Percentiles rank a stretch among this genome's conserved stretches.
Evolutionary conservation across 2,797 vertebrate genomes (phyloP).

Genomic region (Alectoris magna): DNA sequence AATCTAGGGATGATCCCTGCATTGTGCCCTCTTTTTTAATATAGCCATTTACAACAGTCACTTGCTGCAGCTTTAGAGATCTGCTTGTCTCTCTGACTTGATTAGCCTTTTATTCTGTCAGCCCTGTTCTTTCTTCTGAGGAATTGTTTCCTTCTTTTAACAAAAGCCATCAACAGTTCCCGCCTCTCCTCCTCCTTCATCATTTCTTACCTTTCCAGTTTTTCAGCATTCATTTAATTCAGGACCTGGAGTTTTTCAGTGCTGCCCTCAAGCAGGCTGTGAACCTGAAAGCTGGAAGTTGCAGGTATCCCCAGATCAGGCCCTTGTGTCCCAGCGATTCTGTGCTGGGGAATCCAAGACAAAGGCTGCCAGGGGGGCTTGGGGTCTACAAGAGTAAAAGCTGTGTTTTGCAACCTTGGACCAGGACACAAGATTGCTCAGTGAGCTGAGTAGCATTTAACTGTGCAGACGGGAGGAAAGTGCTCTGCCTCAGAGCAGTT

Average conservation of each 20-base stretch:
- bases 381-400: background rate
- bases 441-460: background rate
- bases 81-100: slow-evolving; percentile 19
- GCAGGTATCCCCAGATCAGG: background rate
- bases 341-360: background rate
- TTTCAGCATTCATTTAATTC: slow-evolving; percentile 56
- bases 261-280: background rate
- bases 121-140: slow-evolving; percentile 28
- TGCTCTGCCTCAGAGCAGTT: background rate
- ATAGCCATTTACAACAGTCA: slow-evolving; percentile 40
- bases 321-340: background rate
- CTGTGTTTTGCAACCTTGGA: background rate
- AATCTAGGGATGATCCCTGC: slow-evolving; percentile 1
- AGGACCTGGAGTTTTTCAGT: slow-evolving; percentile 16
- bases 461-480: background rate
- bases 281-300: background rate
- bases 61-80: slow-evolving; percentile 34
- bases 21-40: slow-evolving; percentile 34
- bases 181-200: slow-evolving; percentile 13
- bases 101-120: slow-evolving; percentile 54
- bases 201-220: slow-evolving; percentile 63
- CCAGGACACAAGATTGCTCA: background rate
- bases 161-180: slow-evolving; percentile 50
- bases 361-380: background rate
- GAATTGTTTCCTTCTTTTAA: slow-evolving; percentile 57